These are phyloP conservation scores for Kryptolebias ocellatus DNA, from an alignment of 2,797 vertebrate species.

Conservation along the genomic window DNA sequence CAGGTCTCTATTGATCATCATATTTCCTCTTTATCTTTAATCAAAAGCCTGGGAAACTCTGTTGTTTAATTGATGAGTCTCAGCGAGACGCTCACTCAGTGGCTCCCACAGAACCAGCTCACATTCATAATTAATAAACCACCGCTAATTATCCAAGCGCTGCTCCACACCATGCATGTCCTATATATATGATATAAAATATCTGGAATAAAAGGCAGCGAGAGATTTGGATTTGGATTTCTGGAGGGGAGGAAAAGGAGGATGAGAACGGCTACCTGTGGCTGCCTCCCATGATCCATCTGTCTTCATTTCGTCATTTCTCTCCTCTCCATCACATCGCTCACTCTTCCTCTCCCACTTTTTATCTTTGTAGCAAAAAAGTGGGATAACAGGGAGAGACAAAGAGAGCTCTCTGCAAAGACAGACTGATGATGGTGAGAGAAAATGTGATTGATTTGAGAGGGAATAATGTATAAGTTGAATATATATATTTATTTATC, in stretches of 20 bases:
- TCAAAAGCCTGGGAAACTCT: conserved; percentile 84
- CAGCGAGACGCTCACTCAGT: conserved; percentile 76
- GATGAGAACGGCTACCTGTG: conserved; percentile 71
- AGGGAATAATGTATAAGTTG: conserved; percentile 57
- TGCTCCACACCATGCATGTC: conserved; percentile 47
- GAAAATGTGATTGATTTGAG: conserved; percentile 54
- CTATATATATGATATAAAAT: conserved; percentile 53
- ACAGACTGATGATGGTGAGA: conserved; percentile 15
- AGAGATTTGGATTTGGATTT: conserved; percentile 28
- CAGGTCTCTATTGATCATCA: conserved; percentile 81
- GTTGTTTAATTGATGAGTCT: conserved; percentile 87
- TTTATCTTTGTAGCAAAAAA: conserved; percentile 65
- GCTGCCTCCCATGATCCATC: conserved; percentile 59
- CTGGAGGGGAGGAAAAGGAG: conserved; percentile 29
- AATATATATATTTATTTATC: conserved; percentile 55
- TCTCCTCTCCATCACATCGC: conserved; percentile 68
- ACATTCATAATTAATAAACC: conserved; percentile 83
- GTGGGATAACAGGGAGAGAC: conserved; percentile 34
- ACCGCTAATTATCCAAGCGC: conserved; percentile 78
- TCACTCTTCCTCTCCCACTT: conserved; percentile 52
- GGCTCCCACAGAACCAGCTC: conserved; percentile 77
- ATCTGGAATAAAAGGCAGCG: conserved; percentile 28
- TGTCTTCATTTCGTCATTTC: conserved; percentile 64
- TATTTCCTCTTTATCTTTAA: conserved; percentile 86
- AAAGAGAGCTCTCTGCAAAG: conserved; percentile 14